Evolutionary conservation across 2,797 vertebrate genomes (phyloP).

Genomic region (Rhyacichthys aspro): DNA sequence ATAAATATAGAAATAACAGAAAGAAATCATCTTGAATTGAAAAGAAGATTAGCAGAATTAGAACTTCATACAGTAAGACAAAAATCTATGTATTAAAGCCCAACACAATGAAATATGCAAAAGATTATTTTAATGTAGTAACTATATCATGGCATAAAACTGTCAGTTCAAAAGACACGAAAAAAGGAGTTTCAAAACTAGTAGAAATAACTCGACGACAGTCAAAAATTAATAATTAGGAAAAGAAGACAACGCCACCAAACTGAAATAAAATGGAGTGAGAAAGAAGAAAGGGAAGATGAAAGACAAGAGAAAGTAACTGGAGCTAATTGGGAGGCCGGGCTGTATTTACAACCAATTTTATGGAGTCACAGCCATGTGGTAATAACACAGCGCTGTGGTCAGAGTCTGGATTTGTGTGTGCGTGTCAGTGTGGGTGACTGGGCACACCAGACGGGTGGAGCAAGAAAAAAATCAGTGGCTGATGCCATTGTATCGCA

Average conservation of each 20-base stretch:
- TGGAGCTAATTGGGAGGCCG: conserved; percentile 70
- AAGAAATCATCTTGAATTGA: too few relatives aligned
- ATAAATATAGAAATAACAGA: not conserved
- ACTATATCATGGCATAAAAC: too few relatives aligned
- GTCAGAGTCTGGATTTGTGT: conserved; percentile 45
- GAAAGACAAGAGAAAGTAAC: conserved; percentile 68
- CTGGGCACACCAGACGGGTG: conserved; percentile 50
- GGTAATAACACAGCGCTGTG: conserved; percentile 57
- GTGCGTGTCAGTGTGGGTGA: conserved; percentile 26
- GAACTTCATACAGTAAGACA: too few relatives aligned
- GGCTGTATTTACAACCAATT: conserved; percentile 73
- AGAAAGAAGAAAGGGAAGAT: conserved; percentile 25
- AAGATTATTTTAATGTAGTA: too few relatives aligned
- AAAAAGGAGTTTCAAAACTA: conserved; percentile 9
- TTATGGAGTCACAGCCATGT: conserved; percentile 73
- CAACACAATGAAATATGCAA: too few relatives aligned
- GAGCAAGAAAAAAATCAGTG: conserved; percentile 40
- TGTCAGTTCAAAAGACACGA: too few relatives aligned
- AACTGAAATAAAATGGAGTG: conserved; percentile 23
- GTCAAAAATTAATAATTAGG: conserved; percentile 4
- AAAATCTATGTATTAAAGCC: too few relatives aligned
- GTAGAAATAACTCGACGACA: not conserved
- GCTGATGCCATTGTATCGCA: conserved; percentile 38
- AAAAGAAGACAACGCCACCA: conserved; percentile 7
- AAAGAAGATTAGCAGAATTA: too few relatives aligned